phyloP scores from a whole-genome alignment of 1,140 invertebrate species.

The Temnothorax curvispinosus region DNA sequence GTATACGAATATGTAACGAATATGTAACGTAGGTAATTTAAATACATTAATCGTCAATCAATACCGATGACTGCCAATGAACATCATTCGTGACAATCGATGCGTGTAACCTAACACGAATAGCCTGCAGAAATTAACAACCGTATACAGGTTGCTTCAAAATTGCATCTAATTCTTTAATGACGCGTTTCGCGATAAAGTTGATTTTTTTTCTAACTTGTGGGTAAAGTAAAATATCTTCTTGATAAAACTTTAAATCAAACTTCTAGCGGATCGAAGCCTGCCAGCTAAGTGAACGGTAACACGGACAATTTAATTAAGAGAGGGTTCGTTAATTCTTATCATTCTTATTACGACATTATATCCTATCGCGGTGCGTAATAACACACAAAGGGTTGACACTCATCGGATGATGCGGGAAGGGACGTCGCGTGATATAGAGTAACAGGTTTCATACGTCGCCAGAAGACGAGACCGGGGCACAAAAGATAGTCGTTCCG shows the following conservation, averaged over 20 bases:
- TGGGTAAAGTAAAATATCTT: neutral
- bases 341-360: neutral
- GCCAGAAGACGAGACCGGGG: conserved; percentile 16
- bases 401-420: conserved; percentile 61
- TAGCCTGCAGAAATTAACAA: neutral
- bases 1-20: neutral
- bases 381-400: conserved; percentile 28
- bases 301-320: neutral
- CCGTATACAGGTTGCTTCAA: neutral
- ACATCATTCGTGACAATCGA: conserved; percentile 13
- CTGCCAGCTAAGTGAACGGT: neutral
- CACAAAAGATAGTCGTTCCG: conserved; percentile 61
- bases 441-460: conserved; percentile 71
- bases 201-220: neutral
- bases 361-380: neutral
- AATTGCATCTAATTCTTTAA: neutral
- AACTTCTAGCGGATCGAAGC: neutral
- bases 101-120: neutral
- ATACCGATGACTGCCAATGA: neutral
- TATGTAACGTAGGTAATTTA: conserved; percentile 23
- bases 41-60: conserved; percentile 19
- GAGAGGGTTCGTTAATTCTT: neutral
- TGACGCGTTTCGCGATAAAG: neutral
- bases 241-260: neutral
- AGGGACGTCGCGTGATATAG: conserved; percentile 54